Evolutionary conservation across 2,888 invertebrate species (phyloP).

Genomic region (Polydrusus cervinus): DNA sequence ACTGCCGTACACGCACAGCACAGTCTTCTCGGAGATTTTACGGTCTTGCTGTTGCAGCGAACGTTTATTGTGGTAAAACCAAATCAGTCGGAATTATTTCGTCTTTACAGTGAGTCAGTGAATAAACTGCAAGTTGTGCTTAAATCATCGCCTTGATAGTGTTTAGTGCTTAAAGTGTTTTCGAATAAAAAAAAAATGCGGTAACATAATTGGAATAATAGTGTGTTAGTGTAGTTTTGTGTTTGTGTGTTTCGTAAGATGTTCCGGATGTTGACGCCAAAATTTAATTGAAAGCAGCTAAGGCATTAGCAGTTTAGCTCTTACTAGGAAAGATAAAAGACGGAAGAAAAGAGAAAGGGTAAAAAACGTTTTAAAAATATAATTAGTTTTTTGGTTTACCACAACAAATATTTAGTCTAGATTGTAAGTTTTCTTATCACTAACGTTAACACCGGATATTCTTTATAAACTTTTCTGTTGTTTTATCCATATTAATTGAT

Average conservation of each 20-base stretch:
- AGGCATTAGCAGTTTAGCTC: constrained; percentile 1
- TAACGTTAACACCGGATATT: no score
- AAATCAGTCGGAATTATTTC: constrained; percentile 35
- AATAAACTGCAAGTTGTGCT: constrained; percentile 11
- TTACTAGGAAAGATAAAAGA: not conserved
- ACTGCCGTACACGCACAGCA: constrained; percentile 23
- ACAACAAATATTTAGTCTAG: no score
- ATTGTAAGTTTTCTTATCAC: no score
- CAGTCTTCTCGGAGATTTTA: constrained; percentile 26
- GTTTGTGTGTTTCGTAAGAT: constrained; percentile 8
- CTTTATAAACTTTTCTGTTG: no score
- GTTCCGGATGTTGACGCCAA: constrained; percentile 1
- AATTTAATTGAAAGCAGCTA: not conserved
- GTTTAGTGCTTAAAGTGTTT: constrained; percentile 13
- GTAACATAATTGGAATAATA: not conserved
- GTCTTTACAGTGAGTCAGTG: constrained; percentile 28
- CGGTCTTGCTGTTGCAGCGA: constrained; percentile 29
- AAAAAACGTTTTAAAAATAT: constrained; percentile 9
- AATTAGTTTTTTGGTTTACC: not conserved
- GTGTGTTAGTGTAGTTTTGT: constrained; percentile 4
- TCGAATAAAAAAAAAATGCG: not conserved
- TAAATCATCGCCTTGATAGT: constrained; percentile 1
- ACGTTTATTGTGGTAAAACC: constrained; percentile 29
- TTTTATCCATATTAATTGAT: no score
- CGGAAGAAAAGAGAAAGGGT: constrained; percentile 4